phyloP scores from a whole-genome alignment of 2,113 vertebrate species.

The Chionis minor region DNA sequence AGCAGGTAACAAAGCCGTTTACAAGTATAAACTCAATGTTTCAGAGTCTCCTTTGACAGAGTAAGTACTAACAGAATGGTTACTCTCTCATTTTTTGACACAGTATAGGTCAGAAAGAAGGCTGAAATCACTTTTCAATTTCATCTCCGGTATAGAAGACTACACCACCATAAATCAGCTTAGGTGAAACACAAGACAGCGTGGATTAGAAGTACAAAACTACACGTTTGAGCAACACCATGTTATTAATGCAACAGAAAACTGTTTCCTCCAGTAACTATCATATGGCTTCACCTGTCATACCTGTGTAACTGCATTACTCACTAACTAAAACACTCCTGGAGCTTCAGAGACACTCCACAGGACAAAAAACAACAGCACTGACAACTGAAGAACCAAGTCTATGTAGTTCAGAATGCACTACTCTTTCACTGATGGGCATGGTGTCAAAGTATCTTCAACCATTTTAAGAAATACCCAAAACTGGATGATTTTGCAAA shows the following conservation, averaged over 20 bases:
- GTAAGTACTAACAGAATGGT: neutral
- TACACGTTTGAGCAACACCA: rapidly evolving
- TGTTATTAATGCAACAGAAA: neutral
- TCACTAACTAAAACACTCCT: neutral
- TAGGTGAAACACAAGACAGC: rapidly evolving
- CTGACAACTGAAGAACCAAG: neutral
- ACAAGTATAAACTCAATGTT: neutral
- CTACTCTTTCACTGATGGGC: neutral
- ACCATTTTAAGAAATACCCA: neutral
- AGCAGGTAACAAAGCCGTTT: neutral
- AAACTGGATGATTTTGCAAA: neutral
- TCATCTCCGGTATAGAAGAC: neutral
- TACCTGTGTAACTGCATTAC: neutral
- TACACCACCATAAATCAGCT: neutral
- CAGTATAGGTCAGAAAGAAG: rapidly evolving
- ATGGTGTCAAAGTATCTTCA: neutral
- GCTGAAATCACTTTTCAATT: neutral
- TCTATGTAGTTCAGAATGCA: neutral
- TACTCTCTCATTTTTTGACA: neutral
- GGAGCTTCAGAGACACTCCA: neutral
- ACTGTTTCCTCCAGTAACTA: neutral
- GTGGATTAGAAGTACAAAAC: neutral
- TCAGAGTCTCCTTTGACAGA: neutral
- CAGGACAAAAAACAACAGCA: neutral
- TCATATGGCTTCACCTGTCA: rapidly evolving